Base-by-base conservation (phyloP, 2,888 invertebrate genomes). In the Muscina levida region DNA sequence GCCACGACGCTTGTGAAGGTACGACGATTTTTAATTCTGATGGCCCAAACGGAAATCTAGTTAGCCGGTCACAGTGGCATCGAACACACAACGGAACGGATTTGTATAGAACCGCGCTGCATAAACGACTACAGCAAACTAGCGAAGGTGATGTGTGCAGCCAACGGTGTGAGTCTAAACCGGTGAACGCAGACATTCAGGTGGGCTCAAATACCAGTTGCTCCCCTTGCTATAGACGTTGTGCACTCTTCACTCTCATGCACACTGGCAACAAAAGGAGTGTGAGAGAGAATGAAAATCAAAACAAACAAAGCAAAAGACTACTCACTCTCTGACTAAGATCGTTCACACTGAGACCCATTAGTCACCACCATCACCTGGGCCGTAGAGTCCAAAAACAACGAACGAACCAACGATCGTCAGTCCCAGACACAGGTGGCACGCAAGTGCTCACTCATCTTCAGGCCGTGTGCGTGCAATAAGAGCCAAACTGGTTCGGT, bases 51-150 rank as follows among this genome's bases (percentile, higher is more conserved):
- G 31, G 31, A 31, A 31, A 31, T 31, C 31, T 8, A 31, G 8
- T 8, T 3, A 31, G 8, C 3, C 8, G 31, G 31, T 3, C 31
- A 31, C 31, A 31, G 8, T 31, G 31, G 31, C 31, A 31, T 31
- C 8, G 31, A 31, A 31, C 19, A 19, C 5, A 22, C n/a, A 19
- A 59, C 46, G 39, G 39, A 62, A 81, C 73, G 77, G 68, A 39
- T 31, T 75, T 68, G 48, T 59, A 57, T 46, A 82, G 81, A 82
- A 84, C 84, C 84, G 81, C 79, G 67, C 82, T 81, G 77, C 67
- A 73, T 77, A 74, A 80, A 82, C 78, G 84, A 72, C 79, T 77
- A 78, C 75, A 79, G 80, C 82, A 82, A 83, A 84, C 84, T 84
- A 81, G 57, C 17, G 72, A 77, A 67, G 71, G 77, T 72, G 77